Conservation (phyloP, 2,888 invertebrate species). For the Chrysolina americana region DNA sequence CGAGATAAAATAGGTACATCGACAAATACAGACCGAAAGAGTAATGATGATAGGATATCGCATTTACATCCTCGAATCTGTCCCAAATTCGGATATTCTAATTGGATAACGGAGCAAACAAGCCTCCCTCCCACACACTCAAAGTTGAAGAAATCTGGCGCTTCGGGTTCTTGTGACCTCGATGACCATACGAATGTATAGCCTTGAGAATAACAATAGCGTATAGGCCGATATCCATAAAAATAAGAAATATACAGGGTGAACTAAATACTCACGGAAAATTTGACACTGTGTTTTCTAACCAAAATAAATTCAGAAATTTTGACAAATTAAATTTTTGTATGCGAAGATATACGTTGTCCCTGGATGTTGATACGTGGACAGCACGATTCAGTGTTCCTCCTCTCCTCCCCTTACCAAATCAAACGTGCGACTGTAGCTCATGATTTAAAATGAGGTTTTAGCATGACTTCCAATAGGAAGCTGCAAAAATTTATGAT, state of each 20-base stretch:
- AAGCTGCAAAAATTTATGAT: too few relatives aligned
- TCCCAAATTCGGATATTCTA: not conserved
- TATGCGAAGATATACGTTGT: too few relatives aligned
- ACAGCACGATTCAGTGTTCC: too few relatives aligned
- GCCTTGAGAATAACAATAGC: not conserved
- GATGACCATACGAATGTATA: not conserved
- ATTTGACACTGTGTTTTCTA: too few relatives aligned
- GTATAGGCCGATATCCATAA: not conserved
- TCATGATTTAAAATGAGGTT: too few relatives aligned
- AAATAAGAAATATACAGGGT: not conserved
- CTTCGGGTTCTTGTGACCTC: not conserved
- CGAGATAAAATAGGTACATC: constrained; percentile 1
- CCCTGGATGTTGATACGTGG: too few relatives aligned
- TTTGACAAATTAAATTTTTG: too few relatives aligned
- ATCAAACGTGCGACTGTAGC: too few relatives aligned
- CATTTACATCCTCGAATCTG: not conserved
- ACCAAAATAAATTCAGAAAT: too few relatives aligned
- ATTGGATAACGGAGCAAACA: not conserved
- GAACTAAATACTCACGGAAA: too few relatives aligned
- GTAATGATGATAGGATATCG: not conserved
- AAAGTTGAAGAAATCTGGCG: not conserved
- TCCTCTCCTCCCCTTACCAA: too few relatives aligned
- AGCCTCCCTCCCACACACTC: not conserved
- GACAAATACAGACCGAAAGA: not conserved
- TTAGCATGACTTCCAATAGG: too few relatives aligned